Evolutionary conservation across 2,888 invertebrate species (phyloP).

Genomic region (Hoplodrina ambigua): DNA sequence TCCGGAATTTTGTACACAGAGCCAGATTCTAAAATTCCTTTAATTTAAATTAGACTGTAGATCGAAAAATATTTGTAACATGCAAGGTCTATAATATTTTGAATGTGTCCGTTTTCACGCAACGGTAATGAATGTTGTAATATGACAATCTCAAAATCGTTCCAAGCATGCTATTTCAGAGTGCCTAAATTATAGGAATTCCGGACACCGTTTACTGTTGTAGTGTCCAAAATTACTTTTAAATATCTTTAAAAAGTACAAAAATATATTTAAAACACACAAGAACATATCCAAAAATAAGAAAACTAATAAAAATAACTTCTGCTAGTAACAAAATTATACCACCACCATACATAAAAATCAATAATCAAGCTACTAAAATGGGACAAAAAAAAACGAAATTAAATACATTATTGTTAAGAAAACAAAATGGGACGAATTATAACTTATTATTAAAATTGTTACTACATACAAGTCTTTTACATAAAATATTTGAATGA

Average conservation of each 20-base stretch:
- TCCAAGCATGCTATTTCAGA: too few relatives aligned
- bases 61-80: too few relatives aligned
- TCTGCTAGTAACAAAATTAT: conserved; percentile 39
- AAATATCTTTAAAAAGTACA: conserved; percentile 9
- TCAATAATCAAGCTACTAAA: conserved; percentile 47
- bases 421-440: conserved; percentile 53
- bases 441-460: conserved; percentile 56
- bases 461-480: conserved; percentile 71
- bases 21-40: too few relatives aligned
- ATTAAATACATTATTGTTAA: conserved; percentile 40
- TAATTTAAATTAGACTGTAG: too few relatives aligned
- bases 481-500: conserved; percentile 8
- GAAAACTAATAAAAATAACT: not conserved
- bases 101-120: too few relatives aligned
- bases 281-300: not conserved
- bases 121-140: too few relatives aligned
- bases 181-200: too few relatives aligned
- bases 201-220: too few relatives aligned
- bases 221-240: not conserved
- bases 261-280: not conserved
- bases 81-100: too few relatives aligned
- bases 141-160: too few relatives aligned
- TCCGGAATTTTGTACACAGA: not conserved
- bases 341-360: conserved; percentile 57
- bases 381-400: conserved; percentile 40